Percentiles rank a stretch among this genome's conserved stretches.
Evolutionary conservation across 35 echinoderm and acorn worm species (phyloP).

Genomic region (Ophioderma brevispina): DNA sequence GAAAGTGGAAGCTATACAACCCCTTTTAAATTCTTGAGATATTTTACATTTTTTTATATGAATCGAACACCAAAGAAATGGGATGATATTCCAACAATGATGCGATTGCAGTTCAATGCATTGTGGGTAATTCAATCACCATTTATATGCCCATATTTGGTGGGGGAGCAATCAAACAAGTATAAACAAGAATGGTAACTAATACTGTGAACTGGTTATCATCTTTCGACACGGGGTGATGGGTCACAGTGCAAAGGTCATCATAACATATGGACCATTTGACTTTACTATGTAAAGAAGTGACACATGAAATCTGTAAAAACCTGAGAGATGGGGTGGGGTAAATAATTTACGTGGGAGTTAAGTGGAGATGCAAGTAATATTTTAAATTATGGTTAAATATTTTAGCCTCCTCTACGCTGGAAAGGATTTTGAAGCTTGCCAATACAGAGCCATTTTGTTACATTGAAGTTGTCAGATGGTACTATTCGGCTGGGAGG

Average conservation of each 20-base stretch:
- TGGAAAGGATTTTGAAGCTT: too few species aligned
- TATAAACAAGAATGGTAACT: too few species aligned
- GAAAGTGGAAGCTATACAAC: too few species aligned
- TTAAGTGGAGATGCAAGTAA: too few species aligned
- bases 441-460: constrained; percentile 13
- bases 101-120: background rate
- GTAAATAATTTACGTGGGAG: background rate
- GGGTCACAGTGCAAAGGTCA: background rate
- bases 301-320: background rate
- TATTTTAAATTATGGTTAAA: too few species aligned
- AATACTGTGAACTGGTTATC: background rate
- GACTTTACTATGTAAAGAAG: background rate
- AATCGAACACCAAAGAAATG: too few species aligned
- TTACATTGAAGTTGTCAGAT: background rate
- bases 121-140: background rate
- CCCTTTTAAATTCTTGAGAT: too few species aligned
- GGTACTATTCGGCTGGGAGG: background rate
- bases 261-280: background rate
- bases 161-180: too few species aligned
- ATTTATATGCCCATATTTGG: background rate
- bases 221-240: background rate
- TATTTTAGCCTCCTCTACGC: too few species aligned
- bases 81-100: background rate
- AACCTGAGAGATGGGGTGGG: too few species aligned
- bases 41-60: too few species aligned